phyloP scores from a whole-genome alignment of 2,888 invertebrate genomes.

The Spilosoma lubricipeda region DNA sequence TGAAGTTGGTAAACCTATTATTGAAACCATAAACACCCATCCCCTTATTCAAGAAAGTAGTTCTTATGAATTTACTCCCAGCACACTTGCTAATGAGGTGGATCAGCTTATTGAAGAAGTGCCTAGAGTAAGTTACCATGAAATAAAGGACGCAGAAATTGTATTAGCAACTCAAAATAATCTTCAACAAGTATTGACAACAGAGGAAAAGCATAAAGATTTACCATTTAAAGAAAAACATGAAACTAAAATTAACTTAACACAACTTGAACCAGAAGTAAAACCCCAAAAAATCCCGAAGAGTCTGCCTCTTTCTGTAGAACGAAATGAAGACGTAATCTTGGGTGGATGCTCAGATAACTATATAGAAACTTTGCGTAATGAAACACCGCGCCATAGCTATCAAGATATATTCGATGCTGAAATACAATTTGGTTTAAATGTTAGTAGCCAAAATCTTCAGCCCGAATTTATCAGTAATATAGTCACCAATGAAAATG shows the following conservation, averaged over 20 bases:
- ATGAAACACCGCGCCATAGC: slow-evolving; percentile 57
- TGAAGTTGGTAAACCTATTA: not conserved
- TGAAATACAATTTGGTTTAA: slow-evolving; percentile 55
- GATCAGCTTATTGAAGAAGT: not conserved
- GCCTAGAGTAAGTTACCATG: slow-evolving; percentile 45
- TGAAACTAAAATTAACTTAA: not conserved
- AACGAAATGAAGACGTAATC: slow-evolving; percentile 23
- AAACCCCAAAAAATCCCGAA: slow-evolving; percentile 20
- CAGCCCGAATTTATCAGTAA: not conserved
- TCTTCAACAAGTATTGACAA: not conserved
- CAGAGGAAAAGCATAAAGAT: not conserved
- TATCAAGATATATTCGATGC: slow-evolving; percentile 66
- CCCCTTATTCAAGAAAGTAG: not conserved
- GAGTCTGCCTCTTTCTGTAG: slow-evolving; percentile 16
- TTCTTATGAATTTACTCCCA: not conserved
- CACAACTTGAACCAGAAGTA: slow-evolving; percentile 5
- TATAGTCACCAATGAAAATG: not conserved
- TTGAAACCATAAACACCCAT: not conserved
- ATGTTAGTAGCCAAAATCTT: slow-evolving; percentile 1
- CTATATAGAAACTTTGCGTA: slow-evolving; percentile 33
- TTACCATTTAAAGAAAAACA: not conserved
- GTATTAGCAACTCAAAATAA: slow-evolving; percentile 39
- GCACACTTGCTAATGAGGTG: not conserved
- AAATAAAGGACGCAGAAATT: slow-evolving; percentile 60
- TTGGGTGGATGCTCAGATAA: slow-evolving; percentile 8